A percentile compares a stretch with the other conserved stretches of the same genome.
phyloP scores from a whole-genome alignment of 2,888 invertebrate species.

The Poecilobothrus nobilitatus region DNA sequence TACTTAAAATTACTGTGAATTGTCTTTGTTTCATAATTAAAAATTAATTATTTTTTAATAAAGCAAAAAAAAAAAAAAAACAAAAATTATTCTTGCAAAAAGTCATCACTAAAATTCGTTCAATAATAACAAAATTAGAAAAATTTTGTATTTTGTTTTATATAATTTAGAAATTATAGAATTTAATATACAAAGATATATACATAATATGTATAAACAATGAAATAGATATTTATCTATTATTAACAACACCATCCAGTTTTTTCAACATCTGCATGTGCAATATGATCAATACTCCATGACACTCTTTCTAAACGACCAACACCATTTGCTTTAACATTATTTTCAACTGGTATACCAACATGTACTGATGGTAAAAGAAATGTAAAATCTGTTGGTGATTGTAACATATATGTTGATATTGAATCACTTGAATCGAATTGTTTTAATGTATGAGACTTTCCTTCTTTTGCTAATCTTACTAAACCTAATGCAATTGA shows the following conservation, averaged over 20 bases:
- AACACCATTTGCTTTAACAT: constrained; percentile 53
- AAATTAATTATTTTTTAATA: too few relatives aligned
- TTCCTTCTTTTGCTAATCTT: constrained; percentile 47
- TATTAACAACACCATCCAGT: constrained; percentile 54
- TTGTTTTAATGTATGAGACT: constrained; percentile 50
- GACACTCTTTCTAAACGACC: constrained; percentile 57
- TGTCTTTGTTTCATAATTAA: not conserved
- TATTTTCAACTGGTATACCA: constrained; percentile 46
- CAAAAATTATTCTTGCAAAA: too few relatives aligned
- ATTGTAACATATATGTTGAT: constrained; percentile 35
- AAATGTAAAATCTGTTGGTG: constrained; percentile 32
- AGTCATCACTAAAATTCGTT: too few relatives aligned
- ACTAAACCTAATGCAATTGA: constrained; percentile 56
- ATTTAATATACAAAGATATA: not conserved
- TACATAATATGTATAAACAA: too few relatives aligned
- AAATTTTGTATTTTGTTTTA: too few relatives aligned
- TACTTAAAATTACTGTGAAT: not conserved
- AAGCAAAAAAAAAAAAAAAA: too few relatives aligned
- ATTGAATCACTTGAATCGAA: constrained; percentile 52
- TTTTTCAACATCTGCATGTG: constrained; percentile 56
- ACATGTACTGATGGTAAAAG: constrained; percentile 39
- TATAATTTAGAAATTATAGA: too few relatives aligned
- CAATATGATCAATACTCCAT: constrained; percentile 57
- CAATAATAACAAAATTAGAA: too few relatives aligned
- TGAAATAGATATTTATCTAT: constrained; percentile 20